Base-by-base conservation (phyloP, 2,888 invertebrate species). In the Dynastes tityus region DNA sequence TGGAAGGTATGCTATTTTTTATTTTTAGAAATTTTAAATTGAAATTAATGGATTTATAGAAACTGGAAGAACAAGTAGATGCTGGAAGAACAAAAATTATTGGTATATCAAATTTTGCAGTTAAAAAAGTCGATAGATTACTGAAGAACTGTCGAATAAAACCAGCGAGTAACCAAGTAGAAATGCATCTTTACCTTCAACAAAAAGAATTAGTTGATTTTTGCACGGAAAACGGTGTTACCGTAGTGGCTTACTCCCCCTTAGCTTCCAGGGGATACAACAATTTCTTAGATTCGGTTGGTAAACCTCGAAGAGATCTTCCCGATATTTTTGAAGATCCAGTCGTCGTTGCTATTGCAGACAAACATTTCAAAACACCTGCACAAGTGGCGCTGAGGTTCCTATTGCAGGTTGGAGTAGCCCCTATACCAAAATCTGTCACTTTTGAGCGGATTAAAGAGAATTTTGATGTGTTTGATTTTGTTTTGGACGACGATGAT, bases 91-190 rank as follows among this genome's bases (percentile, higher is more conserved):
- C 94, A 0, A 95, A 93, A 84, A 91, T 95, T 11, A 95, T 97
- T 84, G 97, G 97, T 0, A 87, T 97, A 3, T 97, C 97, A 0
- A 97, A 97, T 87, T 93, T 96, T 87, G 96, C 94, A 86, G 89
- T 89, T 49, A 89, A 90, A 27, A 97, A 97, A 89, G 90, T 97
- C 78, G 89, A 90, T 74, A 90, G 93, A 75, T 88, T 97, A 77
- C 85, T 93, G 55, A 89, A 91, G 32, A 90, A 90, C 70, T 91
- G 92, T 1, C 89, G 88, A 74, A 91, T 94, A 76, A 91, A 91
- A 80, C 96, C 94, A 58, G 91, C 93, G 73, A 89, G 89, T 87
- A 85, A 93, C 4, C 91, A 94, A 90, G 91, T 97, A 76, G 97
- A 97, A 87, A 89, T 95, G 49, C 95, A 97, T 84, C 91, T 94